A percentile compares a stretch with the other conserved stretches of the same genome.
Conservation (phyloP, 1,140 invertebrate genomes). For the Oppia nitens region DNA sequence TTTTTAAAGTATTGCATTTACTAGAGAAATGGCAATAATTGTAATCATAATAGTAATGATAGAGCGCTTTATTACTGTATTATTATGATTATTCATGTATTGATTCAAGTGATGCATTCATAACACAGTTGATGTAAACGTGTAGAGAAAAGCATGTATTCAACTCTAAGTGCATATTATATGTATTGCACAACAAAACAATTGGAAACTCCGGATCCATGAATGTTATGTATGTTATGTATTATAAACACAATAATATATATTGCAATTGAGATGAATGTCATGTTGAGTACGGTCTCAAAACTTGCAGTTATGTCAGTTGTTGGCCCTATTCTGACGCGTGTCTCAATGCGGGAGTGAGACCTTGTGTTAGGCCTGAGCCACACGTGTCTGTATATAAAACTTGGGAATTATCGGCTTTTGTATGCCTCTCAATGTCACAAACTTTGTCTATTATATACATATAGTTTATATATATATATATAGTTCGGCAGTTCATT, state of each 20-base stretch:
- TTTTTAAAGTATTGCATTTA: no score
- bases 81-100: no score
- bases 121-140: no score
- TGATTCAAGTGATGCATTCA: no score
- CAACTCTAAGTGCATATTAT: not conserved
- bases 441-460: not conserved
- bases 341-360: not conserved
- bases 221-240: no score
- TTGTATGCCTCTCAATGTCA: not conserved
- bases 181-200: not conserved
- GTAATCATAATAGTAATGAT: not conserved
- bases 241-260: no score
- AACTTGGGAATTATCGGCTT: not conserved
- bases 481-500: not conserved
- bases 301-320: not conserved
- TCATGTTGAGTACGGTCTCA: not conserved
- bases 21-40: not conserved
- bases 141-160: not conserved
- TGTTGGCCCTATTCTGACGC: not conserved
- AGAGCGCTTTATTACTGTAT: no score
- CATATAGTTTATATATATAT: no score
- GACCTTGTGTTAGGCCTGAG: no score
- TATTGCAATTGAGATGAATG: not conserved
- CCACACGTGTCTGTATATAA: not conserved
- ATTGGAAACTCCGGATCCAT: not conserved